Conservation (phyloP, 2,888 invertebrate species). For the Nebria salina region DNA sequence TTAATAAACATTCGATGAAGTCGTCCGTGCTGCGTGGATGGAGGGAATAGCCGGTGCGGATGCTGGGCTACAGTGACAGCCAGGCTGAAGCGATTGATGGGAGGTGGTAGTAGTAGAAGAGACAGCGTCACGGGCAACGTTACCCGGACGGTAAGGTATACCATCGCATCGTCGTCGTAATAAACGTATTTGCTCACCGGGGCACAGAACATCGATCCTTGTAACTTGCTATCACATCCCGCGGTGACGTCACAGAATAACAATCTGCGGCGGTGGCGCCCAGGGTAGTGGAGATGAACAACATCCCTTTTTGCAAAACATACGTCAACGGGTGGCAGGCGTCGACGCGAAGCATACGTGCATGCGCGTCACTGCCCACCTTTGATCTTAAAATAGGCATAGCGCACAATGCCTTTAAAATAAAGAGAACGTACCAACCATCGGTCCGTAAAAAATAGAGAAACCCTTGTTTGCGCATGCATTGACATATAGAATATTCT, state of each 20-base stretch:
- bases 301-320: constrained; percentile 20
- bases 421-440: constrained; percentile 40
- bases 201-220: constrained; percentile 46
- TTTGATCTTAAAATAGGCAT: constrained; percentile 47
- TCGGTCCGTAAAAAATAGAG: constrained; percentile 40
- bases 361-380: constrained; percentile 28
- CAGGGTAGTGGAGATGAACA: constrained; percentile 2
- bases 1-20: constrained; percentile 16
- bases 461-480: constrained; percentile 38
- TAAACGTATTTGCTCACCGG: constrained; percentile 47
- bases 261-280: constrained; percentile 18
- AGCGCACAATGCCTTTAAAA: constrained; percentile 41
- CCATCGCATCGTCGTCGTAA: constrained; percentile 26
- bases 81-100: constrained; percentile 6
- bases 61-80: background rate
- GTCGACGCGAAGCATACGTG: constrained; percentile 11
- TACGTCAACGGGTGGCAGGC: constrained; percentile 18
- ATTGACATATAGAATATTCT: constrained; percentile 43
- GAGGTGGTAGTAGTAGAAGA: background rate
- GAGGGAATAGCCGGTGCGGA: background rate
- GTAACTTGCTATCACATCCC: constrained; percentile 46
- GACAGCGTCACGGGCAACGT: constrained; percentile 10
- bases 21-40: background rate
- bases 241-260: constrained; percentile 44
- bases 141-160: constrained; percentile 11